These are phyloP conservation scores for Thalassophryne amazonica DNA, from an alignment of 2,797 vertebrate species.

Conservation along the genomic window DNA sequence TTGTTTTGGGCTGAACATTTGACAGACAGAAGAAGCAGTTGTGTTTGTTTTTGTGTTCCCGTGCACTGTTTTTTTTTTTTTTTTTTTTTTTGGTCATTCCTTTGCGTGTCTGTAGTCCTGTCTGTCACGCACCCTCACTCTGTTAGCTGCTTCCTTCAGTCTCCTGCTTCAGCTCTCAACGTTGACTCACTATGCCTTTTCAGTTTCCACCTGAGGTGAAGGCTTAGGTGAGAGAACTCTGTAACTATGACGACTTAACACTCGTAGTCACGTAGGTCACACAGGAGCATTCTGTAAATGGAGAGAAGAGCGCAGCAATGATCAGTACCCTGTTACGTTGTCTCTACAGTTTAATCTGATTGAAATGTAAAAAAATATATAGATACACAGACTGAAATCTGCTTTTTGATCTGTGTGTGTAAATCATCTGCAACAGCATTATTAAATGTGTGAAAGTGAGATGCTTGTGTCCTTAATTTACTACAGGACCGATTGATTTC, in stretches of 20 bases:
- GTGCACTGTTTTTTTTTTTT: too few relatives aligned
- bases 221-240: slow-evolving; percentile 33
- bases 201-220: slow-evolving; percentile 50
- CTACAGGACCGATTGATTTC: too few relatives aligned
- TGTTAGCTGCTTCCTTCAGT: too few relatives aligned
- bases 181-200: too few relatives aligned
- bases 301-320: slow-evolving; percentile 8
- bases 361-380: slow-evolving; percentile 30
- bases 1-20: too few relatives aligned
- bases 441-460: slow-evolving; percentile 72
- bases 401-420: slow-evolving; percentile 56
- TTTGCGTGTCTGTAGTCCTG: too few relatives aligned
- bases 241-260: slow-evolving; percentile 13
- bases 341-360: slow-evolving; percentile 22
- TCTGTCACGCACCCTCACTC: too few relatives aligned
- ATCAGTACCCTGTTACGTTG: slow-evolving; percentile 2
- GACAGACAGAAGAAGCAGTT: too few relatives aligned
- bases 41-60: too few relatives aligned
- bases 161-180: too few relatives aligned
- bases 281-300: not conserved
- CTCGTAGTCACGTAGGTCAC: slow-evolving; percentile 14
- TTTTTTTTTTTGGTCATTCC: too few relatives aligned
- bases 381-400: slow-evolving; percentile 44
- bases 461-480: too few relatives aligned
- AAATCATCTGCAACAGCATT: slow-evolving; percentile 56